phyloP scores from a whole-genome alignment of 1,140 invertebrate species.

The Penaeus indicus region DNA sequence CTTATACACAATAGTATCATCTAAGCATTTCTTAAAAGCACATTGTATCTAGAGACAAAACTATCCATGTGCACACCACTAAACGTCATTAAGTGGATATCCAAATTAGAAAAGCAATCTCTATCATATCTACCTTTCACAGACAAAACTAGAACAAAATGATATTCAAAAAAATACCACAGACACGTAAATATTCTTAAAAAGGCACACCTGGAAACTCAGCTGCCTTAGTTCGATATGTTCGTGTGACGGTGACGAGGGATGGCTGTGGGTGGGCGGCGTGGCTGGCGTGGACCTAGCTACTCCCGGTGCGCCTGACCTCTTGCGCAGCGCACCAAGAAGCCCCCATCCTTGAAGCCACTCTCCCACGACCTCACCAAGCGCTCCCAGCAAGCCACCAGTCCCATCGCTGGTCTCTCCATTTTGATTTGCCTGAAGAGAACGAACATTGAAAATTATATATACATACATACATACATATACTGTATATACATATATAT shows the following conservation, averaged over 20 bases:
- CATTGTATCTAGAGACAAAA: no score
- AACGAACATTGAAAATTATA: neutral
- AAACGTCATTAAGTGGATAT: no score
- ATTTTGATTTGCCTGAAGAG: neutral
- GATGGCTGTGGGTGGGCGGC: constrained; percentile 54
- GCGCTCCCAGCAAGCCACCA: constrained; percentile 53
- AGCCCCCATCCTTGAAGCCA: constrained; percentile 64
- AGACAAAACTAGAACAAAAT: neutral
- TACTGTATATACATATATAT: constrained; percentile 6
- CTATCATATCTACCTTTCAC: neutral
- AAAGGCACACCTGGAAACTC: constrained; percentile 43
- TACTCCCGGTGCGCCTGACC: constrained; percentile 41
- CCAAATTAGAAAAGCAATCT: no score
- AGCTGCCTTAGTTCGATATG: constrained; percentile 52
- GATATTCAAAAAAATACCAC: no score
- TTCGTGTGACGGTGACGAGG: constrained; percentile 46
- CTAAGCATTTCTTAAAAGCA: no score
- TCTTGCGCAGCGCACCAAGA: constrained; percentile 52
- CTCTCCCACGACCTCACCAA: constrained; percentile 63
- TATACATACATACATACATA: neutral
- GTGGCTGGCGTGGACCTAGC: constrained; percentile 42
- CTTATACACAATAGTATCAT: no score
- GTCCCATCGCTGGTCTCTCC: constrained; percentile 42
- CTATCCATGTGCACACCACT: no score
- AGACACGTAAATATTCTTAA: no score